These are phyloP conservation scores for Paguma larvata DNA, from an alignment of 2,797 vertebrate species.

Conservation along the genomic window DNA sequence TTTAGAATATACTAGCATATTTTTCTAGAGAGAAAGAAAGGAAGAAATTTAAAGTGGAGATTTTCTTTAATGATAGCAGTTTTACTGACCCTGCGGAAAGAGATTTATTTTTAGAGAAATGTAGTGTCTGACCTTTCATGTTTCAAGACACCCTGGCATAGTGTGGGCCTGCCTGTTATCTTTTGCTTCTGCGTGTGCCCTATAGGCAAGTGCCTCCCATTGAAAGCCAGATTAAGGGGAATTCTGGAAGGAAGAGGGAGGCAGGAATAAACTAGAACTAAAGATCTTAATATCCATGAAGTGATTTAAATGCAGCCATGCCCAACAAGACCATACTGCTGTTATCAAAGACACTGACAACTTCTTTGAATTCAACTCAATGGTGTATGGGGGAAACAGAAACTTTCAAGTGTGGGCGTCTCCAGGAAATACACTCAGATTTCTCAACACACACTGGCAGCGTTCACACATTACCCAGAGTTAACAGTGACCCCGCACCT, in stretches of 20 bases:
- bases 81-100: slow-evolving; percentile 83
- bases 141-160: slow-evolving; percentile 84
- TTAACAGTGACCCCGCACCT: background rate
- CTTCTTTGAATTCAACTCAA: slow-evolving; percentile 86
- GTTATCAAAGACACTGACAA: slow-evolving; percentile 82
- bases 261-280: slow-evolving; percentile 82
- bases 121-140: slow-evolving; percentile 83
- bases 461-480: slow-evolving; percentile 74
- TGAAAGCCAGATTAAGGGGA: slow-evolving; percentile 81
- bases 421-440: slow-evolving; percentile 82
- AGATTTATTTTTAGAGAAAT: slow-evolving; percentile 86
- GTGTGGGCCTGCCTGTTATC: slow-evolving; percentile 80
- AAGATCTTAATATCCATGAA: slow-evolving; percentile 83
- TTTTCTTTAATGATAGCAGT: slow-evolving; percentile 45
- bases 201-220: slow-evolving; percentile 82
- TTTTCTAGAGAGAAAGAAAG: slow-evolving; percentile 80
- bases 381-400: slow-evolving; percentile 76
- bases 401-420: slow-evolving; percentile 83
- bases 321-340: slow-evolving; percentile 73
- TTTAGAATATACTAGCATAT: slow-evolving; percentile 85
- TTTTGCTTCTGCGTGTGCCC: slow-evolving; percentile 85
- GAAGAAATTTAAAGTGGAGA: slow-evolving; percentile 77
- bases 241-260: slow-evolving; percentile 78
- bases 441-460: slow-evolving; percentile 74
- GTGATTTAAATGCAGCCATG: slow-evolving; percentile 87